Evolutionary conservation across 1,140 invertebrate genomes (phyloP), one percentile per base, ranked within the genome.

Genomic region (Pygmarrhopalites habei): DNA sequence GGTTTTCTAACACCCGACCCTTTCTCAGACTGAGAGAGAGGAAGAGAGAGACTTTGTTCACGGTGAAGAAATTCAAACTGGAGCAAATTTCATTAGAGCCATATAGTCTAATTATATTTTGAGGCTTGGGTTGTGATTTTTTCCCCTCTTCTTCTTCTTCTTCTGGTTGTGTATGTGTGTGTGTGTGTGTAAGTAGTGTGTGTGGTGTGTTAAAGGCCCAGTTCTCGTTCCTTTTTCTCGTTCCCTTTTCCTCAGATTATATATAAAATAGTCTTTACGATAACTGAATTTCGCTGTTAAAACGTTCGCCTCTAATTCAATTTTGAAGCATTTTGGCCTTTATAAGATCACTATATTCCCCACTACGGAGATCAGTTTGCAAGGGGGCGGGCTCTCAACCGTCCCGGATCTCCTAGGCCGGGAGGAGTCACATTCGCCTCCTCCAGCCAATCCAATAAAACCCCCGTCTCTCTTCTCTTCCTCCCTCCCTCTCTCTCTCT

Each of bases 281-380:
- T 70, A 70, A 70, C 65, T 58, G 64, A 70, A 70, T 70, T 69
- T 70, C 60, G 68, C 65, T 70, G 65, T 70, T 70, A 70, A 70
- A 70, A 70, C 68, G 68, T 62, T 67, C 65, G 68, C 65, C 68
- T 70, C 68, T 70, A 70, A 70, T 70, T 70, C 68, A 70, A 70
- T 70, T 70, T 70, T 70, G 68, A 70, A 58, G 51, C 68, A 70
- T 70, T 70, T 70, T 62, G 59, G 64, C 64, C 62, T 70, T 70
- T 70, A 70, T 70, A 70, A 70, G 68, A 67, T 63, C 62, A 62
- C 67, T 69, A 66, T 69, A 69, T 69, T 64, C 47, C 23, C 28
- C 53, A 62, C 53, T 58, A 60, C 47, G 25, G 61, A 60, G 58
- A 43, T 44, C 41, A 59, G 51, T 56, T 26, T 25, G 7, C 12